Evolutionary conservation across 2,113 vertebrate genomes (phyloP), one percentile per base, ranked within the genome.

Genomic region (Thermophis baileyi): DNA sequence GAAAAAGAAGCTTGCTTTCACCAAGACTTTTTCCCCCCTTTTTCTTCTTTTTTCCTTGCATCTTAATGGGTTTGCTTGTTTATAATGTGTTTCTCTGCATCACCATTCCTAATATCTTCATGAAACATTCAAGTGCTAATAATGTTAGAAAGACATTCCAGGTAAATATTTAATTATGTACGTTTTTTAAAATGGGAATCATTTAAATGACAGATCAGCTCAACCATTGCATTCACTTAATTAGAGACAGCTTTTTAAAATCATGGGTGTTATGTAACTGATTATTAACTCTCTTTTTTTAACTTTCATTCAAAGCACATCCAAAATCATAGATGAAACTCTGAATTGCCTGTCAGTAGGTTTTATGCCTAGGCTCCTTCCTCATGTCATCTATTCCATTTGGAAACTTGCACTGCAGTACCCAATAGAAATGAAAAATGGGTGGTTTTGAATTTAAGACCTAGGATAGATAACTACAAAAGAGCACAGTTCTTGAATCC

Each of bases 81-180:
- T 40, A 60, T 90, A 93, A 6, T 3, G n/a, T 93, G 27, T 46
- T 46, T 55, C 90, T 91, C 94, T 50, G 89, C 44, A 2, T 94
- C 51, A 91, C 53, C 40, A 91, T 51, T 92, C 44, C 87, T 49
- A 30, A 90, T 93, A 91, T 94, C 91, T 88, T 90, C 40, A 0
- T 89, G 94, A 96, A 88, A 54, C 93, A 96, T 92, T 95, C 93
- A 93, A 4, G 1, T 18, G 57, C 89, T 95, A 95, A 96, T 91
- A 91, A 92, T 89, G 93, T 51, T 81, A 44, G 35, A 81, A 25
- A 94, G 96, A 94, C 93, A 94, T 94, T 95, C 91, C 20, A 96
- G 95, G 95, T 95, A 97, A 97, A 96, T 96, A 97, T 96, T 96
- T 96, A 94, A 96, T 95, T 95, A 96, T 92, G 92, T 93, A 94